Conservation (phyloP, 2,797 vertebrate genomes). For the Pseudochirops cupreus region DNA sequence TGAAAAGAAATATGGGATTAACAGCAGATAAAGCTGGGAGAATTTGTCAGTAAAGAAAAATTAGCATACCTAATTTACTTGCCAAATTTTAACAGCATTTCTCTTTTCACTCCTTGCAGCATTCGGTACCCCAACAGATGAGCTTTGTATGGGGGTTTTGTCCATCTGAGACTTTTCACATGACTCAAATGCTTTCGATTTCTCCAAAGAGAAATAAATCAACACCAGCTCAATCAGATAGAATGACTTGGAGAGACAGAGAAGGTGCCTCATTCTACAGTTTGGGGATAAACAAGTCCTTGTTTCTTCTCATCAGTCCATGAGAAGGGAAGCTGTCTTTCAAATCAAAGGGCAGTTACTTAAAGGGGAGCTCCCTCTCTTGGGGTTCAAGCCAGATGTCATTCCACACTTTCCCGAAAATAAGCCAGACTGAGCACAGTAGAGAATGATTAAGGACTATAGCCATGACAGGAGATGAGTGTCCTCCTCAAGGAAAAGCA, state of each 20-base stretch:
- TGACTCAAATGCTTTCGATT: background rate
- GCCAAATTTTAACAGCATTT: background rate
- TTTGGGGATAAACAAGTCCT: background rate
- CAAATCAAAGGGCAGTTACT: background rate
- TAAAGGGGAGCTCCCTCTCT: background rate
- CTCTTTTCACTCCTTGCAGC: background rate
- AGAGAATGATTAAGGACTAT: background rate
- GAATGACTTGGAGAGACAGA: background rate
- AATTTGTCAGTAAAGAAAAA: conserved; percentile 23
- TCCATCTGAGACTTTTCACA: background rate
- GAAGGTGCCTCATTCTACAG: background rate
- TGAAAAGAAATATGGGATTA: conserved; percentile 46
- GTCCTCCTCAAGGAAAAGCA: background rate
- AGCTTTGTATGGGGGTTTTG: background rate
- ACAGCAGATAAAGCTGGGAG: conserved; percentile 23
- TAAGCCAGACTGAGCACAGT: background rate
- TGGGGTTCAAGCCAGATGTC: background rate
- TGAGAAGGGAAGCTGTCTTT: background rate
- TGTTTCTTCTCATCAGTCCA: background rate
- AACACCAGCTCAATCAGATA: background rate
- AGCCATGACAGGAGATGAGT: background rate
- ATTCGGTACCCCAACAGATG: background rate
- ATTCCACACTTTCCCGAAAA: background rate
- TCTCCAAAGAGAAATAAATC: conserved; percentile 8
- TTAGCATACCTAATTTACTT: background rate